Evolutionary conservation across 2,797 vertebrate species (phyloP), one percentile per base, ranked within the genome.

Genomic region (Lemur catta): DNA sequence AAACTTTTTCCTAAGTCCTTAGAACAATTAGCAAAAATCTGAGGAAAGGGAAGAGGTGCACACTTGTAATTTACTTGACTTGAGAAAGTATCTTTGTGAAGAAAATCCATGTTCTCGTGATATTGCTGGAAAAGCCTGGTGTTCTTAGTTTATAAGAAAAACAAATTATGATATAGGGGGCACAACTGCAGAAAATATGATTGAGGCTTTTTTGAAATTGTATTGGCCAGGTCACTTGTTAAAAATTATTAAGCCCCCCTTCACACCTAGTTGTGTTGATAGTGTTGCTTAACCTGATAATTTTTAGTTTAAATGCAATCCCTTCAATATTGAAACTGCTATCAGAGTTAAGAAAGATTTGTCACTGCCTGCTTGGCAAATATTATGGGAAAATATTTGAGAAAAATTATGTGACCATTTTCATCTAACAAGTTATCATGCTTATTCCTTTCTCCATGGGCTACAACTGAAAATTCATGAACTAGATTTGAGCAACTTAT

Each of bases 381-480:
- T n/a, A n/a, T n/a, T 65, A 65, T n/a, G 63, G 15, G 33, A 65
- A 65, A 65, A n/a, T 65, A 65, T 59, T 57, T 74, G 7, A 9
- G 63, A 59, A 65, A 67, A 35, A 78, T 57, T 63, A 88, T 55
- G 13, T 38, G 61, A 91, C 2, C 17, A 79, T 75, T 90, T 72
- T 91, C 85, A 96, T 22, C 9, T 79, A 80, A 74, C 86, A 92
- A 89, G 35, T 59, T 43, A 93, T 84, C 55, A 92, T 24, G 9
- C 6, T 24, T 74, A 90, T 78, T 89, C 22, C 38, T 75, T 67
- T 78, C 33, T 96, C 20, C 57, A 85, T 1, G 2, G 8, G 17
- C 43, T 13, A 65, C 28, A 86, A 75, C 4, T 72, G 30, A n/a
- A 33, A 93, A 91, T 18, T 86, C 43, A 81, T 8, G 38, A 94